Evolutionary conservation across 2,888 invertebrate species (phyloP).

Genomic region (Leptopilina drosophilae): DNA sequence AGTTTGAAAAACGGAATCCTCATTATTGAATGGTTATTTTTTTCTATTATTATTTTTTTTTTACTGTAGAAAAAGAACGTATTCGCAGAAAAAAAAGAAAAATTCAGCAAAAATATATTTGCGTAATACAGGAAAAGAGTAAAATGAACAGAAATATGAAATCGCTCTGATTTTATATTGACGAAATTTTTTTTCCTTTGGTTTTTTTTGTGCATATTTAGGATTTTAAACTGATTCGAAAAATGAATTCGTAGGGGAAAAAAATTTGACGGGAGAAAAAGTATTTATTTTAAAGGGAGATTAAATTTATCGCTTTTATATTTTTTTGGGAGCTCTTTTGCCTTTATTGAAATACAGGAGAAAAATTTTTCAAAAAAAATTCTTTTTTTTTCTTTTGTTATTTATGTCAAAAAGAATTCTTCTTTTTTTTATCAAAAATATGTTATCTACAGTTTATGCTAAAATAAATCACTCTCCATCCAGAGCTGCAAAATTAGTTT

Average conservation of each 20-base stretch:
- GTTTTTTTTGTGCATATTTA: too few relatives aligned
- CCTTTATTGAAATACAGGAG: too few relatives aligned
- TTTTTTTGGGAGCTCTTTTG: too few relatives aligned
- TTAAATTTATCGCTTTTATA: too few relatives aligned
- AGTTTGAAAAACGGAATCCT: constrained; percentile 26
- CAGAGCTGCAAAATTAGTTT: constrained; percentile 28
- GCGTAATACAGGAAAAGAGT: constrained; percentile 12
- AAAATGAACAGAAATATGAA: neutral
- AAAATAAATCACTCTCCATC: constrained; percentile 30
- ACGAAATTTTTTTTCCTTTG: neutral
- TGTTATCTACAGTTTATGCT: constrained; percentile 7
- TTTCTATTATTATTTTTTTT: neutral
- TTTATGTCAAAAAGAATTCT: neutral
- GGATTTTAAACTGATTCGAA: too few relatives aligned
- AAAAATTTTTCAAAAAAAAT: neutral
- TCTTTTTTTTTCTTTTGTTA: neutral
- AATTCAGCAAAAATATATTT: neutral
- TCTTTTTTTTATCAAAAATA: constrained; percentile 3
- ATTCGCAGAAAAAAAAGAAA: neutral
- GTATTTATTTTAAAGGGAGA: too few relatives aligned
- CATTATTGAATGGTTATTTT: constrained; percentile 19
- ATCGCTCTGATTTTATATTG: neutral
- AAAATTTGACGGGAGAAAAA: too few relatives aligned
- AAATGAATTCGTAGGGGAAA: too few relatives aligned
- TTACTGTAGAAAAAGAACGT: neutral